Base-by-base conservation (phyloP, 2,797 vertebrate species). In the Glyptemys insculpta region DNA sequence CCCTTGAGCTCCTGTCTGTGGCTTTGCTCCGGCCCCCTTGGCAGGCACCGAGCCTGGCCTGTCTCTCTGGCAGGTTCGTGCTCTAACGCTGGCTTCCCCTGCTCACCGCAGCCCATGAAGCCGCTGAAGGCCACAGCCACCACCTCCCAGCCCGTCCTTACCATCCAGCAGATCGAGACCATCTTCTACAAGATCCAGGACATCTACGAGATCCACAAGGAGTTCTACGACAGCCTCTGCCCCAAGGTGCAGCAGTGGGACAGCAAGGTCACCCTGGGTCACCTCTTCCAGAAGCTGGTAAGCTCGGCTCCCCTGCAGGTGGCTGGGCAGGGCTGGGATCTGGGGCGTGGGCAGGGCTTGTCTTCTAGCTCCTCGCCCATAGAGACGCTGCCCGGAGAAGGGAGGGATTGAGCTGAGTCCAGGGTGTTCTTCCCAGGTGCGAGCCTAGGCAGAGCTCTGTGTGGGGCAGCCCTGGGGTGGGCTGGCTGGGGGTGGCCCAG, bases 141-240 rank as follows among this genome's bases (percentile, higher is more conserved):
- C 23, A 99, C 99, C 11, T 99, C 99, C 1, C 99, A 99, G 98
- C 99, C 99, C 0, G 99, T 99, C 88, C 98, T 99, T 85, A 99
- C 99, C 95, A 98, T 99, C 96, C 99, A 99, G 98, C 99, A 99
- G 97, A 99, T 99, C 0, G 99, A 99, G 93, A 99, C 99, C 6
- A 99, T 99, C 98, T 99, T 99, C 98, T 99, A 99, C 98, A 99
- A 99, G 98, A 99, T 99, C 97, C 99, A 99, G 97, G 99, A 99
- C 96, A 99, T 99, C 96, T 99, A 99, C 0, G 99, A 99, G 97
- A 99, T 99, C 98, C 99, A 99, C 98, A 99, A 99, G 92, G 99
- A 99, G 94, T 99, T 99, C 97, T 99, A 99, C 0, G 99, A 99
- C 88, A 99, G 98, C 94, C 99, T 99, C 74, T 98, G 98, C 91